These are phyloP conservation scores for Pseudorhombus dupliciocellatus DNA, from an alignment of 2,113 vertebrate species.

Conservation along the genomic window DNA sequence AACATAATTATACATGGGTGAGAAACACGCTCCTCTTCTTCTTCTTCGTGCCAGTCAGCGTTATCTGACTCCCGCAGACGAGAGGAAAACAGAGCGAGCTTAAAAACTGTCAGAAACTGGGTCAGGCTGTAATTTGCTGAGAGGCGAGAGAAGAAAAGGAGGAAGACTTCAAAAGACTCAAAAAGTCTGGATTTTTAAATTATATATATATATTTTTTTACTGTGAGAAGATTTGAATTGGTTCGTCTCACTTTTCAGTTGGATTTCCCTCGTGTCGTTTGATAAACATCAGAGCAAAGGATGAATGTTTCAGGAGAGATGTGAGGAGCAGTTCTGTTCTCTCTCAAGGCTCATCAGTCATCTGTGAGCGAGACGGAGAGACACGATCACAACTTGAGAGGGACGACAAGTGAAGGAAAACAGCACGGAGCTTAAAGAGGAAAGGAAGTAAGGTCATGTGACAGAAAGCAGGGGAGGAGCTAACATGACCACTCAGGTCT, in stretches of 20 bases:
- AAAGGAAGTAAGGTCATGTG: too few relatives aligned
- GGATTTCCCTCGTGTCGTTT: background rate
- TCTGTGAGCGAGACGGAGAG: slow-evolving; percentile 14
- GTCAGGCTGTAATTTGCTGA: slow-evolving; percentile 37
- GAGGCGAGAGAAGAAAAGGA: background rate
- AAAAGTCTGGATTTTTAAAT: background rate
- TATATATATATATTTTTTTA: background rate
- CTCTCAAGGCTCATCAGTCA: slow-evolving; percentile 9
- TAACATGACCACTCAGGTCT: too few relatives aligned
- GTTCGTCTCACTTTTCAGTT: background rate
- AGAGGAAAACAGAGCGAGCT: background rate
- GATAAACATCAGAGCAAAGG: background rate
- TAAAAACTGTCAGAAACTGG: slow-evolving; percentile 30
- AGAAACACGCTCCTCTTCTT: background rate
- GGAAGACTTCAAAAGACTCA: slow-evolving; percentile 5
- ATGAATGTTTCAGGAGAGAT: background rate
- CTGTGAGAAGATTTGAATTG: background rate
- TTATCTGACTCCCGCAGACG: slow-evolving; percentile 41
- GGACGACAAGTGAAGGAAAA: too few relatives aligned
- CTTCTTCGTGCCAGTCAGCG: background rate
- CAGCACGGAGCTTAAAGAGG: too few relatives aligned
- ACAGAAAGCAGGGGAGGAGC: too few relatives aligned
- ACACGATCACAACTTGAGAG: background rate
- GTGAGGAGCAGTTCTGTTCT: background rate
- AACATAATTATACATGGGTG: background rate